Percentiles rank a stretch among this genome's conserved stretches.
phyloP scores from a whole-genome alignment of 2,888 invertebrate genomes.

The Atethmia centrago region DNA sequence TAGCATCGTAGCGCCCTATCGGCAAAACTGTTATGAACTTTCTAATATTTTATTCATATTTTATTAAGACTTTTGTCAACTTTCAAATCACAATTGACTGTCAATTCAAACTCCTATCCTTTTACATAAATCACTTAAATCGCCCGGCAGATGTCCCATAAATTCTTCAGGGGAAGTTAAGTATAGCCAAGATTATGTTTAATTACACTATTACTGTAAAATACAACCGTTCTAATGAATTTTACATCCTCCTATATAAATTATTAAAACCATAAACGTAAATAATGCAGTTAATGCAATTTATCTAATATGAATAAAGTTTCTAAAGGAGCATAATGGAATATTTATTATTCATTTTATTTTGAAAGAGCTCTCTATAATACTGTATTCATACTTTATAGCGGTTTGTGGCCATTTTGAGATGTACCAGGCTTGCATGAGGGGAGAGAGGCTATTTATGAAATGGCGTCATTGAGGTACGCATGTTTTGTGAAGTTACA shows the following conservation, averaged over 20 bases:
- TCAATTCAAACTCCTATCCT: too few relatives aligned
- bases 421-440: conserved; percentile 30
- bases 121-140: too few relatives aligned
- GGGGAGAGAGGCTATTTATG: conserved; percentile 56
- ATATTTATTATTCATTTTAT: conserved; percentile 20
- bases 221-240: background rate
- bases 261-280: background rate
- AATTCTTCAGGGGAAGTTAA: background rate
- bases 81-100: background rate
- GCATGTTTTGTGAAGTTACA: conserved; percentile 17
- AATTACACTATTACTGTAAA: background rate
- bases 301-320: conserved; percentile 28
- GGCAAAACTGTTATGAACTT: background rate
- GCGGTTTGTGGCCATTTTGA: conserved; percentile 33
- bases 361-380: conserved; percentile 24
- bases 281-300: conserved; percentile 1
- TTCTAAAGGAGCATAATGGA: conserved; percentile 9
- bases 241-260: background rate
- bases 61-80: background rate
- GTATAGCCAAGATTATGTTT: background rate
- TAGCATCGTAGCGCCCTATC: background rate
- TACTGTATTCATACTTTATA: conserved; percentile 26
- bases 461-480: conserved; percentile 34
- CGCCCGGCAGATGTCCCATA: too few relatives aligned
- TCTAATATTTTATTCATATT: background rate